Base-by-base conservation (phyloP, 92 coral and sea anemone species). In the Muricea muricata region DNA sequence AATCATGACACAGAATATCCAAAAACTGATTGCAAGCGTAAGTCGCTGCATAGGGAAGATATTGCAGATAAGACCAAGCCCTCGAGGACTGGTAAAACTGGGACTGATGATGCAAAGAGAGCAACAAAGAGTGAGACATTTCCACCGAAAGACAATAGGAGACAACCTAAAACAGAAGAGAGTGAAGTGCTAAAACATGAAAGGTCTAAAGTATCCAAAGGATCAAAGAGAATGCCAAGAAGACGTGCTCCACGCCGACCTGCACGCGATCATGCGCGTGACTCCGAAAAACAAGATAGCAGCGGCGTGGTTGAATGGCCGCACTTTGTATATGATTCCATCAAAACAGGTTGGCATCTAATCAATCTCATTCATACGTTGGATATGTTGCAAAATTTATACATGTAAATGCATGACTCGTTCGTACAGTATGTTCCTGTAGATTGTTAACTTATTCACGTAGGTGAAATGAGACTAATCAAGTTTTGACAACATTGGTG, bases 191-290 rank as follows among this genome's bases (percentile, higher is more conserved):
- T 39, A 8, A 63, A 28, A 15, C 70, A 25, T 52, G 60, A 63
- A 28, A 63, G 70, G 37, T 12, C 70, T n/a, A 63, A 28, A 39
- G 34, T 63, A 25, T 39, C 70, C 14, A 63, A 20, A 63, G 70
- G 70, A 63, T 28, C 37, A 63, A 63, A 63, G n/a, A 63, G 70
- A 63, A 63, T 63, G 70, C 3, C 37, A 28, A 63, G 37, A 28
- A 28, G 37, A 28, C 70, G 70, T 63, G 70, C 15, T 10, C 70
- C 21, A 63, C 28, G 21, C 6, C 28, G 30, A 39, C 70, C 37
- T 4, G n/a, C 70, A 25, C 28, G 37, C 70, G 1, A 10, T 28
- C 30, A 21, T 52, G 3, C 60, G 30, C 39, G 21, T 63, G 37
- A 29, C 37, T 32, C 34, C 11, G 39, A 32, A 29, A 25, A 32